phyloP scores from a whole-genome alignment of 2,113 vertebrate species.

The Enhydra lutris region DNA sequence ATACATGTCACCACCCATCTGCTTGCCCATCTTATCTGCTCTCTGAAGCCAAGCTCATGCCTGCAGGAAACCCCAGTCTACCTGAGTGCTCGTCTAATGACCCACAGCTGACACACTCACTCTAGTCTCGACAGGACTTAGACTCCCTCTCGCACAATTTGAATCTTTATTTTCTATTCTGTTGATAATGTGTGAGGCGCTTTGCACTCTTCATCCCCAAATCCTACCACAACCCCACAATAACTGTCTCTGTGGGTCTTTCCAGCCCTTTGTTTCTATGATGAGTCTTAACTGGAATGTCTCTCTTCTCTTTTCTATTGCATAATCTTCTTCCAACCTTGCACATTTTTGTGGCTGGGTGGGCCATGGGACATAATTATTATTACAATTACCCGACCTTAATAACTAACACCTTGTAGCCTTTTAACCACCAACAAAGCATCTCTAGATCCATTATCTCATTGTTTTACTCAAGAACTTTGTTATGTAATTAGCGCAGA shows the following conservation, averaged over 20 bases:
- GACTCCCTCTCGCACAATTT: not conserved
- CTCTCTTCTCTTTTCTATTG: not conserved
- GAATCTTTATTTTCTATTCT: not conserved
- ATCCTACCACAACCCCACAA: not conserved
- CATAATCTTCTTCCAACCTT: not conserved
- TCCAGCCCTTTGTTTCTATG: not conserved
- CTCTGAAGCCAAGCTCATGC: not conserved
- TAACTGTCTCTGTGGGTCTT: not conserved
- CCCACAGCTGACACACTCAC: not conserved
- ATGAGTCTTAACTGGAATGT: not conserved
- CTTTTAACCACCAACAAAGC: not conserved
- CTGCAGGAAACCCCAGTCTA: not conserved
- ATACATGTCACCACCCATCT: not conserved
- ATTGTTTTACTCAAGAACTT: not conserved
- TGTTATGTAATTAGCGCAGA: not conserved
- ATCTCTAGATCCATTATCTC: not conserved
- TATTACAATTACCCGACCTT: not conserved
- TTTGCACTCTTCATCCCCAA: not conserved
- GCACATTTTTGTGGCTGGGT: not conserved
- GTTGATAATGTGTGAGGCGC: not conserved
- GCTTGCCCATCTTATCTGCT: not conserved
- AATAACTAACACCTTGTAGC: not conserved
- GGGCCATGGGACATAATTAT: not conserved
- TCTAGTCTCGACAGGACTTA: not conserved
- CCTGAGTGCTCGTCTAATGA: not conserved